A percentile compares a stretch with the other conserved stretches of the same genome.
phyloP scores from a whole-genome alignment of 2,797 vertebrate genomes.

The Falco novaeseelandiae region DNA sequence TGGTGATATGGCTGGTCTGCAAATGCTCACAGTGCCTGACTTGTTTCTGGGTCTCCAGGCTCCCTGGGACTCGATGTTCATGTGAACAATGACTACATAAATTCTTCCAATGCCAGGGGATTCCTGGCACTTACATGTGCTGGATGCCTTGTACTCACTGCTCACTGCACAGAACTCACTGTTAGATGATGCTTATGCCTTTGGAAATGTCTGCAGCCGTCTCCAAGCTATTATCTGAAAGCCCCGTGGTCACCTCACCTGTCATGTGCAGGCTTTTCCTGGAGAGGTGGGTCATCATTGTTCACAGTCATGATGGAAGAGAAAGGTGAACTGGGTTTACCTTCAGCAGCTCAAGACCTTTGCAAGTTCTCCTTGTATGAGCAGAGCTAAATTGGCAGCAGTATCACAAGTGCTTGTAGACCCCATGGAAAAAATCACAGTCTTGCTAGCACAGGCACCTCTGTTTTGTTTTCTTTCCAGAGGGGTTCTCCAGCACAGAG shows the following conservation, averaged over 20 bases:
- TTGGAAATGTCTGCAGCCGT: not conserved
- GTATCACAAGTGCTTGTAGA: not conserved
- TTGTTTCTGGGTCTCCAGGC: constrained; percentile 6
- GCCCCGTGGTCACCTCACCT: not conserved
- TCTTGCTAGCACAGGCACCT: not conserved
- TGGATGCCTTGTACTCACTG: not conserved
- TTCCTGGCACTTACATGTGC: not conserved
- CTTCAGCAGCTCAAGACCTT: not conserved
- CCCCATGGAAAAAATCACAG: not conserved
- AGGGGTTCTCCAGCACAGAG: not conserved
- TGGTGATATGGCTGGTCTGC: not conserved
- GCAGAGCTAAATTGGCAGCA: not conserved
- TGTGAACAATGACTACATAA: not conserved
- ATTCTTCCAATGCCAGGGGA: not conserved
- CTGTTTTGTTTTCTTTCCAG: not conserved
- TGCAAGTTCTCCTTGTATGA: not conserved
- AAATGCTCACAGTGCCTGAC: not conserved
- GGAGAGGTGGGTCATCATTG: not conserved
- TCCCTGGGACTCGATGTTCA: not conserved
- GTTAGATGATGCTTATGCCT: not conserved
- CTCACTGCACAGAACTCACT: not conserved
- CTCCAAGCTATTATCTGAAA: not conserved
- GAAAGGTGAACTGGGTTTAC: not conserved
- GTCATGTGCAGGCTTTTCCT: not conserved
- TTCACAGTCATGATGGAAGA: not conserved